phyloP scores from a whole-genome alignment of 2,113 vertebrate species.

The Poecile atricapillus region DNA sequence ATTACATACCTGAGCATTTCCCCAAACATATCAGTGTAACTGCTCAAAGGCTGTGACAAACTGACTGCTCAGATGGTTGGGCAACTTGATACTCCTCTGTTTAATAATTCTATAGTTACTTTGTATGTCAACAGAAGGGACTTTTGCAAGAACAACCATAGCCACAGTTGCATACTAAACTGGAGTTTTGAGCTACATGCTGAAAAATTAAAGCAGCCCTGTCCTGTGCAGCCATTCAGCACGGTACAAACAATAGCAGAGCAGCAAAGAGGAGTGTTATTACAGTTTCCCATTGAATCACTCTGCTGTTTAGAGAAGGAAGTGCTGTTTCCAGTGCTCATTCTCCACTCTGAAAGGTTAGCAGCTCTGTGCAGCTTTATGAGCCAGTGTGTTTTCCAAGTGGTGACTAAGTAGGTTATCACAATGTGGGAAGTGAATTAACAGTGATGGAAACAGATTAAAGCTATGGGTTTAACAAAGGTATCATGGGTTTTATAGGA shows the following conservation, averaged over 20 bases:
- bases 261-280: not conserved
- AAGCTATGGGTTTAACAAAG: constrained; percentile 16
- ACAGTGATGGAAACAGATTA: not conserved
- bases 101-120: not conserved
- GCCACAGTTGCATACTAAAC: not conserved
- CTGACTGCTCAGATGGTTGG: not conserved
- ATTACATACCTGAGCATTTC: not conserved
- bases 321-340: not conserved
- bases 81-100: not conserved
- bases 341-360: constrained; percentile 2
- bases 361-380: constrained; percentile 18
- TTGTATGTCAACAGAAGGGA: not conserved
- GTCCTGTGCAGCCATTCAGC: not conserved
- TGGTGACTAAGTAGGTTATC: constrained; percentile 12
- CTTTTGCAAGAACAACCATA: not conserved
- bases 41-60: not conserved
- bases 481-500: not conserved
- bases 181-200: rapidly evolving
- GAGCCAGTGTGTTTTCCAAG: constrained; percentile 8
- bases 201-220: not conserved
- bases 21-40: not conserved
- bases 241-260: not conserved
- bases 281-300: constrained; percentile 19
- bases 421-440: not conserved
- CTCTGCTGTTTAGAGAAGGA: not conserved